Evolutionary conservation across 2,113 vertebrate species (phyloP), one percentile per base, ranked within the genome.

Genomic region (Grantiella picta): DNA sequence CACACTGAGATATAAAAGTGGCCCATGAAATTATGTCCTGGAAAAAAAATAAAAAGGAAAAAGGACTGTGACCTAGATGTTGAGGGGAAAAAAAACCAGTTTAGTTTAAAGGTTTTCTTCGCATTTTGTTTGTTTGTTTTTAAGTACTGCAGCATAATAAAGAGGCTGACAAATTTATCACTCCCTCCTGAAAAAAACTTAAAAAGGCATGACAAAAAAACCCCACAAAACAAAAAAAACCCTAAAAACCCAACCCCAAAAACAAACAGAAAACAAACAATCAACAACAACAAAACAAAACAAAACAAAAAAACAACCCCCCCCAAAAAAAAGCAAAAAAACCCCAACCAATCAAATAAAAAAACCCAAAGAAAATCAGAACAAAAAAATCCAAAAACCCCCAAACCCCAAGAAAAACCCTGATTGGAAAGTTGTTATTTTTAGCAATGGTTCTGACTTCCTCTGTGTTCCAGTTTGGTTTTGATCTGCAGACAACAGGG

Each of bases 11-110:
- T 35, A 71, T 64, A 86, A 92, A 89, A 86, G 73, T 78, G 63
- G n/a, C 27, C 93, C 82, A 77, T 78, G 60, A 94, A 97, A 95
- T 96, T 89, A 92, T 45, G 91, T 92, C 63, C 28, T 18, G 8
- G 36, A 60, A 71, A 70, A 82, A 82, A 42, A 54, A 11, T 5
- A 16, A 50, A 87, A 93, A 40, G 4, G 11, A 52, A 59, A 87
- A 90, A 63, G 7, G 12, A 66, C 13, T 44, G 35, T 86, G 85
- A 86, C 44, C 53, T 71, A 81, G 28, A 81, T 69, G 25, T 59
- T 50, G 47, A 42, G 22, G 18, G 0, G 0, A 36, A 59, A 38
- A 71, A 49, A 80, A 77, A 21, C 0, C 16, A 19, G 40, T 64
- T 79, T 24, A 61, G 2, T 59, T 77, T 73, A 28, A 90, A 92